phyloP scores from a whole-genome alignment of 2,113 vertebrate species.

The Alethe diademata region DNA sequence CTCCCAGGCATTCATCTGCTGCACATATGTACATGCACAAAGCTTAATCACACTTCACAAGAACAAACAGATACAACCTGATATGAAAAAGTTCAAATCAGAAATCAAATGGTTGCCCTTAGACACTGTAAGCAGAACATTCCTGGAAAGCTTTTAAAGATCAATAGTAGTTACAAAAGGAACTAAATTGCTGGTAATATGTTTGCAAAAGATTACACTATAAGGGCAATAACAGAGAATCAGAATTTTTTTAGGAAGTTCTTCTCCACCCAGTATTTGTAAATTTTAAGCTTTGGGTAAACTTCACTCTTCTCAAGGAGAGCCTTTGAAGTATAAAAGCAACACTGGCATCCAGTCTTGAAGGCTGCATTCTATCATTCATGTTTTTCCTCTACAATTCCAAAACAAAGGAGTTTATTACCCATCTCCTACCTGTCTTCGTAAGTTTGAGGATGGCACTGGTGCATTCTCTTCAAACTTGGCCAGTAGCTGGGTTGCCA shows the following conservation, averaged over 20 bases:
- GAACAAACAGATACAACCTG: neutral
- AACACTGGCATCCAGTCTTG: neutral
- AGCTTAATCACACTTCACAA: neutral
- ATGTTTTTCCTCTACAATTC: neutral
- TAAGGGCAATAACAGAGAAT: neutral
- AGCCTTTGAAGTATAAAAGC: neutral
- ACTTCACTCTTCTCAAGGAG: neutral
- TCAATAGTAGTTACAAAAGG: neutral
- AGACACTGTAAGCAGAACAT: neutral
- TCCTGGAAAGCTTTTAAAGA: neutral
- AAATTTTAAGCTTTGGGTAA: neutral
- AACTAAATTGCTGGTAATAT: neutral
- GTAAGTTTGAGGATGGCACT: conserved; percentile 76
- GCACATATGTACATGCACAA: neutral
- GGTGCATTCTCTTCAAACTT: conserved; percentile 97
- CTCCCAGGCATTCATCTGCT: neutral
- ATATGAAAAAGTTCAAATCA: neutral
- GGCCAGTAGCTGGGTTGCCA: conserved; percentile 95
- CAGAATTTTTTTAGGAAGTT: neutral
- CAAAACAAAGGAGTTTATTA: neutral
- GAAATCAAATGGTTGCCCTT: neutral
- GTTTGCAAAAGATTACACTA: neutral
- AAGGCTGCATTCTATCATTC: neutral
- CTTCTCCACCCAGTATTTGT: neutral
- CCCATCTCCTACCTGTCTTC: conserved; percentile 83